These are phyloP conservation scores for Thumatha senex DNA, from an alignment of 2,888 invertebrate species.

Conservation along the genomic window DNA sequence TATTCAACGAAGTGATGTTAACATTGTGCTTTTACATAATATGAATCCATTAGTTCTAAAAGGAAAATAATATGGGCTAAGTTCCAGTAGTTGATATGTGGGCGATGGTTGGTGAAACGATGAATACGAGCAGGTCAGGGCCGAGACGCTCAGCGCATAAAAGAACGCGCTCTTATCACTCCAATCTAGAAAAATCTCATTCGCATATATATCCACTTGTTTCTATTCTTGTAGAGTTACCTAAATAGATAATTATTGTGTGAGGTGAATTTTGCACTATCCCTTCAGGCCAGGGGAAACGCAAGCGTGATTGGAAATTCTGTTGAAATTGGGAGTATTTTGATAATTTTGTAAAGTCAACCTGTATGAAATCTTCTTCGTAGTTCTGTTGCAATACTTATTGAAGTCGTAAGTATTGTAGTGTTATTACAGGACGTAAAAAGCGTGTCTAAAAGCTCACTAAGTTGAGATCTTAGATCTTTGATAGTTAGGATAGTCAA, in stretches of 20 bases:
- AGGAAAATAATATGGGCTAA: slow-evolving; percentile 23
- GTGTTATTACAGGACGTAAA: too few relatives aligned
- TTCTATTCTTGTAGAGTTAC: not conserved
- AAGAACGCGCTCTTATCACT: slow-evolving; percentile 14
- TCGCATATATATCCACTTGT: not conserved
- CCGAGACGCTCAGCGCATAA: slow-evolving; percentile 19
- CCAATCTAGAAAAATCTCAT: slow-evolving; percentile 22
- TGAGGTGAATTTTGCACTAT: too few relatives aligned
- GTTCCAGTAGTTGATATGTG: slow-evolving; percentile 30
- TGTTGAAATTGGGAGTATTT: too few relatives aligned
- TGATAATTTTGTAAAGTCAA: too few relatives aligned
- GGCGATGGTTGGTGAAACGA: slow-evolving; percentile 39
- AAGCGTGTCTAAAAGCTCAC: too few relatives aligned
- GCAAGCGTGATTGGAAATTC: too few relatives aligned
- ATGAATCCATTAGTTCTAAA: slow-evolving; percentile 19
- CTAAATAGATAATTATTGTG: not conserved
- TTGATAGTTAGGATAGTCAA: too few relatives aligned
- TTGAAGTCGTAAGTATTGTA: too few relatives aligned
- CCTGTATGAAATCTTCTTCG: too few relatives aligned
- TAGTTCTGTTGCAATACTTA: too few relatives aligned
- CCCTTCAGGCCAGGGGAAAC: too few relatives aligned
- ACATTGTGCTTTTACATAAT: slow-evolving; percentile 23
- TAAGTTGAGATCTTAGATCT: too few relatives aligned
- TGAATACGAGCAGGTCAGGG: slow-evolving; percentile 44
- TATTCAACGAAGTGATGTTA: slow-evolving; percentile 15